phyloP scores from a whole-genome alignment of 2,797 vertebrate species.

The Malurus leucopterus region DNA sequence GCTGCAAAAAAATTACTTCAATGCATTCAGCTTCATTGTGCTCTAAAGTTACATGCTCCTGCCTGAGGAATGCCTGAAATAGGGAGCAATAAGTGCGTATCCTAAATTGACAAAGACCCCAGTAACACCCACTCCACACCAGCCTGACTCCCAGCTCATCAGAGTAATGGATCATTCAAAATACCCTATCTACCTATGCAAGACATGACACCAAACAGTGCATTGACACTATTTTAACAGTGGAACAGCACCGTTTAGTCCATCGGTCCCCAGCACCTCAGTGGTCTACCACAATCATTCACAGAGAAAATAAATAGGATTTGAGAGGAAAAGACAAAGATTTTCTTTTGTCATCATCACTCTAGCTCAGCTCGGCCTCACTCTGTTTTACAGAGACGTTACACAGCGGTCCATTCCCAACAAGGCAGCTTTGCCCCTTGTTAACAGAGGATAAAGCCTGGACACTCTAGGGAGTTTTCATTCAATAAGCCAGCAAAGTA shows the following conservation, averaged over 20 bases:
- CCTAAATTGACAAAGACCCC: neutral
- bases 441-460: slow-evolving; percentile 49
- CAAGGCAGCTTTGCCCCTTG: slow-evolving; percentile 20
- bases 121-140: neutral
- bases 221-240: neutral
- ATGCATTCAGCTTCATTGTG: neutral
- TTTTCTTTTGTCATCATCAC: neutral
- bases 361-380: neutral
- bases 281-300: slow-evolving; percentile 17
- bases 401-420: neutral
- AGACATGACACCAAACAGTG: neutral
- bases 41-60: neutral
- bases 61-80: neutral
- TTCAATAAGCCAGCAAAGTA: slow-evolving; percentile 47
- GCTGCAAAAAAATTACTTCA: neutral
- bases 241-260: neutral
- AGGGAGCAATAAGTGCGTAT: neutral
- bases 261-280: neutral
- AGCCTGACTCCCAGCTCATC: neutral
- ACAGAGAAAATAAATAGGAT: slow-evolving; percentile 33
- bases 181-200: neutral
- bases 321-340: slow-evolving; percentile 6
- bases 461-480: slow-evolving; percentile 49
- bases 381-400: neutral
- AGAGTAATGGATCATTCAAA: neutral